Evolutionary conservation across 2,888 invertebrate genomes (phyloP), one percentile per base, ranked within the genome.

Genomic region (Ephialtes manifestator): DNA sequence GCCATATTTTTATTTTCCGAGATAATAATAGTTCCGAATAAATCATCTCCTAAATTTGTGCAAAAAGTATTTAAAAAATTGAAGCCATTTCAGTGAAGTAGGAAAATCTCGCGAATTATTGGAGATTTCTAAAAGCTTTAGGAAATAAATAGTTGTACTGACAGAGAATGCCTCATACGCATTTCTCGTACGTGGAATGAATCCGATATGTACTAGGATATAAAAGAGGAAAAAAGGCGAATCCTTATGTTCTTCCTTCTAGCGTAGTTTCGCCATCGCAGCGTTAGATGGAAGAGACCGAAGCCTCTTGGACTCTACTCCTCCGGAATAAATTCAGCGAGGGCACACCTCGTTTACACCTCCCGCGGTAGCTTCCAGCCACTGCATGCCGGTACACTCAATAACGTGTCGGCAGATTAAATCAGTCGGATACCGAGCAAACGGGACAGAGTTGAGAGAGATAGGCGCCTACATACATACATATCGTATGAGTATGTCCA

Each of bases 391-490:
- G 85, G 81, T 82, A 75, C 78, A 79, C 85, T 87, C 87, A 86
- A 87, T 87, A 85, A 84, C 83, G 86, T 86, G 85, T 86, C 85
- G 86, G 86, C 81, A 86, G 87, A 87, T 87, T 87, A 87, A 87
- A 87, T 87, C 86, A 87, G 85, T 86, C 81, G 84, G 85, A 81
- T 86, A 72, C 78, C 71, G 63, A 71, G 76, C 70, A 55, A 67
- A 46, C 46, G 70, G 80, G 76, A 81, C 58, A 43, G 55, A 74
- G 46, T 15, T 18, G 35, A 39, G 31, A 48, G n/a, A 67, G 78
- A 74, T 82, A 74, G 63, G 55, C 31, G 55, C 18, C 74, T 68
- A 76, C 74, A 71, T 80, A 79, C 78, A 74, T 72, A 72, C 60
- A 60, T 74, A 83, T 70, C 46, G 78, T 81, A 81, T 78, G 78